phyloP scores from a whole-genome alignment of 2,797 vertebrate genomes.

The Nothura maculosa region DNA sequence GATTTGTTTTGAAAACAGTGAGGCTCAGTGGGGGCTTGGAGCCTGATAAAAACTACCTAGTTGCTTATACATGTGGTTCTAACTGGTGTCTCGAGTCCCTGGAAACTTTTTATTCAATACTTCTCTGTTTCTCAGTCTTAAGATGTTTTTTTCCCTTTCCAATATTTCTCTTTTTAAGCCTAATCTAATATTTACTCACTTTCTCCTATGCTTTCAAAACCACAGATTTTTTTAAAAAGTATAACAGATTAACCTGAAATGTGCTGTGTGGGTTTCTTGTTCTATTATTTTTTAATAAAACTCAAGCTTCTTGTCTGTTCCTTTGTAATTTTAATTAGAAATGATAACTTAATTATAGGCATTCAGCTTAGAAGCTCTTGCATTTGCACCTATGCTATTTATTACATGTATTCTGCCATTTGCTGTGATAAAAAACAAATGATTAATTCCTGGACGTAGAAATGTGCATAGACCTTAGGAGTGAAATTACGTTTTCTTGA shows the following conservation, averaged over 20 bases:
- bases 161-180: neutral
- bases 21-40: neutral
- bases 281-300: neutral
- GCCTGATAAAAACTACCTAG: neutral
- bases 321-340: constrained; percentile 5
- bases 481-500: neutral
- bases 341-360: neutral
- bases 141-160: neutral
- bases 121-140: neutral
- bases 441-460: neutral
- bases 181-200: neutral
- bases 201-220: neutral
- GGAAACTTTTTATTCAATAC: neutral
- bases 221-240: neutral
- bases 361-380: neutral
- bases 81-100: neutral
- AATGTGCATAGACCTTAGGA: neutral
- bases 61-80: neutral
- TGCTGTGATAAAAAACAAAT: neutral
- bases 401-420: neutral
- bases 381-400: neutral
- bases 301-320: neutral
- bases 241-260: neutral
- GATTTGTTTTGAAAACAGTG: neutral
- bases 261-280: neutral